Conservation (phyloP, 2,888 invertebrate genomes). For the Gerosis bhagava region DNA sequence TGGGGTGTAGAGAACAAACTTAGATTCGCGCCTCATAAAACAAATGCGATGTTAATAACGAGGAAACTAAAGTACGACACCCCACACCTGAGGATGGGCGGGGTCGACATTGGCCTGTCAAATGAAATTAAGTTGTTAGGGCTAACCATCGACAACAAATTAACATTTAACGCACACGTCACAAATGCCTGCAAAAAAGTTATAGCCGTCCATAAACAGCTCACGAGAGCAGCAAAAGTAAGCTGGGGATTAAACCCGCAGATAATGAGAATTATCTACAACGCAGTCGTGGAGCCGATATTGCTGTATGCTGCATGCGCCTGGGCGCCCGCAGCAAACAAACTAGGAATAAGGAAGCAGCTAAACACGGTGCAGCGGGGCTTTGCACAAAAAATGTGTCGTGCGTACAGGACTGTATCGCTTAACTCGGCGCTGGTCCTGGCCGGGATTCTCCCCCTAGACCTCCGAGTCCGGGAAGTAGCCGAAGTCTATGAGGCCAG, state of each 20-base stretch:
- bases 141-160: too few relatives aligned
- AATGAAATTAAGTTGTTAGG: too few relatives aligned
- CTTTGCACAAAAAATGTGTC: background rate
- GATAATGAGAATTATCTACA: background rate
- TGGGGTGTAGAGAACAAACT: slow-evolving; percentile 7
- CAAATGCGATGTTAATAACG: background rate
- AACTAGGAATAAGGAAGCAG: background rate
- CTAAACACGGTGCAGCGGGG: background rate
- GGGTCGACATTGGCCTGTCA: too few relatives aligned
- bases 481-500: too few relatives aligned
- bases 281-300: background rate
- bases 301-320: background rate
- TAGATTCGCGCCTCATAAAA: slow-evolving; percentile 1
- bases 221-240: background rate
- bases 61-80: background rate
- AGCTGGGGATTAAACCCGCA: background rate
- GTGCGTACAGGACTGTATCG: background rate
- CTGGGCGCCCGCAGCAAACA: background rate
- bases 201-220: background rate
- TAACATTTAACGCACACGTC: background rate
- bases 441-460: too few relatives aligned
- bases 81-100: too few relatives aligned
- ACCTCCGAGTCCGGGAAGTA: too few relatives aligned
- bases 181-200: background rate
- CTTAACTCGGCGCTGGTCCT: background rate